Conservation (phyloP, 1,140 invertebrate genomes). For the Hesperophylax magnus region DNA sequence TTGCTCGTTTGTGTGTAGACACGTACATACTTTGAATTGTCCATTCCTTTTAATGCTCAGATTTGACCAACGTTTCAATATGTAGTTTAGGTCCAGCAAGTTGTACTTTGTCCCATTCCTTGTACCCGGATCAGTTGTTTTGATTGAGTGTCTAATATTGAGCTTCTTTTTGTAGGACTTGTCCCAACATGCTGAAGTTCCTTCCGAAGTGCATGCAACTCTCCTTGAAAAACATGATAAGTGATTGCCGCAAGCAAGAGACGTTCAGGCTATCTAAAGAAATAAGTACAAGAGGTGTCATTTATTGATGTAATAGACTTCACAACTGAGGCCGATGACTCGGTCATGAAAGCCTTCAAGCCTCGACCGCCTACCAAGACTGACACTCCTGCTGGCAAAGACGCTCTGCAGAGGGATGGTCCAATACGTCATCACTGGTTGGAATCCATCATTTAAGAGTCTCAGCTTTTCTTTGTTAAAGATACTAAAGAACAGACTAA, state of each 20-base stretch:
- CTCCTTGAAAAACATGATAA: slow-evolving; percentile 89
- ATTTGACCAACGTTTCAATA: too few species aligned
- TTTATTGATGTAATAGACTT: slow-evolving; percentile 5
- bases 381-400: neutral
- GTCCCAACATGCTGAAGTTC: slow-evolving; percentile 87
- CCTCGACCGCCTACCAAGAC: neutral
- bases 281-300: slow-evolving; percentile 20
- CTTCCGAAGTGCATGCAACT: slow-evolving; percentile 84
- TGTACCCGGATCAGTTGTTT: too few species aligned
- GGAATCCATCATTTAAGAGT: slow-evolving; percentile 36
- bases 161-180: slow-evolving; percentile 76
- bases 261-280: slow-evolving; percentile 62
- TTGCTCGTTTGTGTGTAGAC: too few species aligned
- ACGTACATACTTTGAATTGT: too few species aligned
- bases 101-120: too few species aligned
- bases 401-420: neutral
- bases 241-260: slow-evolving; percentile 80
- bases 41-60: too few species aligned
- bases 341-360: neutral
- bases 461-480: slow-evolving; percentile 25
- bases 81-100: too few species aligned
- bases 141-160: too few species aligned
- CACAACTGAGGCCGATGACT: neutral
- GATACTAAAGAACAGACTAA: slow-evolving; percentile 4
- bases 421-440: slow-evolving; percentile 28